A percentile compares a stretch with the other conserved stretches of the same genome.
Evolutionary conservation across 2,888 invertebrate species (phyloP).

Genomic region (Dasysyrphus albostriatus): DNA sequence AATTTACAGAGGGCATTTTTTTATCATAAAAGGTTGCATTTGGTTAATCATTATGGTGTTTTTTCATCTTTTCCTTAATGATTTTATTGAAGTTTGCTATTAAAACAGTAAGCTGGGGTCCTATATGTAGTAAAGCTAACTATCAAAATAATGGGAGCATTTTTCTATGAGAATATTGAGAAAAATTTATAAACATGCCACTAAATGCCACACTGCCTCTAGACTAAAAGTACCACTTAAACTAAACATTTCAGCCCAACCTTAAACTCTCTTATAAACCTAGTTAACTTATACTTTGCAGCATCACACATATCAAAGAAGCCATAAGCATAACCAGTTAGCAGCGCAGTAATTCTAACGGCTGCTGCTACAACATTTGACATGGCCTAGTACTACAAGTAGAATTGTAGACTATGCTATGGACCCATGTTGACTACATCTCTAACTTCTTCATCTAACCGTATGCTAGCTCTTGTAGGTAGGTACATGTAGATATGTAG

Average conservation of each 20-base stretch:
- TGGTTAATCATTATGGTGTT: no score
- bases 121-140: no score
- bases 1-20: no score
- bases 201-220: neutral
- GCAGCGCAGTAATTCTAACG: conserved; percentile 3
- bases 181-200: no score
- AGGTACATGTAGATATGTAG: neutral
- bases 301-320: conserved; percentile 11
- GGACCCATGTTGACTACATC: conserved; percentile 22
- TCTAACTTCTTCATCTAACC: conserved; percentile 36
- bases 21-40: no score
- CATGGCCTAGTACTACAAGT: conserved; percentile 28
- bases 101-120: no score
- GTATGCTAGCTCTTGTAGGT: neutral
- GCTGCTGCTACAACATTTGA: conserved; percentile 31
- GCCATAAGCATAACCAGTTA: conserved; percentile 36
- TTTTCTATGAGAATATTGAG: no score
- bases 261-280: neutral
- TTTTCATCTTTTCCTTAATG: no score
- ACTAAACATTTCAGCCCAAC: neutral
- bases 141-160: no score
- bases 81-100: no score
- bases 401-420: conserved; percentile 7
- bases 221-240: neutral
- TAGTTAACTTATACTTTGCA: neutral